Percentiles rank a stretch among this genome's conserved stretches.
Conservation (phyloP, 2,113 vertebrate species). For the Thymallus thymallus region DNA sequence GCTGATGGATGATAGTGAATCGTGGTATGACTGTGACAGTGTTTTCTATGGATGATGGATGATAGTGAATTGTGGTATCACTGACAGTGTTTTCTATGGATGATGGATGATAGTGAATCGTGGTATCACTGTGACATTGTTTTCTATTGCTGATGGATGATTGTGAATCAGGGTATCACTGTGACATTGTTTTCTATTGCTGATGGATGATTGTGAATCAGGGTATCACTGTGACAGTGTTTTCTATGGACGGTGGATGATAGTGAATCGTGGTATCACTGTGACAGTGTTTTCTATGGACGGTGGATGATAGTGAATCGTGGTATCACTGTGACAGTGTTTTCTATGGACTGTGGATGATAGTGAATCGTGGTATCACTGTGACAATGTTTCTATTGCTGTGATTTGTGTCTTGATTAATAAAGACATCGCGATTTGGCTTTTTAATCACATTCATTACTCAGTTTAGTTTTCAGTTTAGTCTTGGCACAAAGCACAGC, state of each 20-base stretch:
- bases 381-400: slow-evolving; percentile 1
- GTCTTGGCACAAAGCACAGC: not conserved
- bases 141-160: too few relatives aligned
- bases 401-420: slow-evolving; percentile 8
- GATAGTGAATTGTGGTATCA: not conserved
- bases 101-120: slow-evolving; percentile 3
- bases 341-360: not conserved
- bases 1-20: slow-evolving; percentile 5
- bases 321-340: not conserved
- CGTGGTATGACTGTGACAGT: too few relatives aligned
- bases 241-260: too few relatives aligned
- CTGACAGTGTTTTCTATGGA: too few relatives aligned
- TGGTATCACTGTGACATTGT: too few relatives aligned
- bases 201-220: not conserved
- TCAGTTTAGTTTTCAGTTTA: not conserved
- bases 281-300: slow-evolving; percentile 2
- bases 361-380: not conserved
- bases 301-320: not conserved
- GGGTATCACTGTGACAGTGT: too few relatives aligned
- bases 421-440: too few relatives aligned
- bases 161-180: not conserved
- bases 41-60: too few relatives aligned
- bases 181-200: too few relatives aligned
- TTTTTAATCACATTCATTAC: too few relatives aligned
- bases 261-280: not conserved